Evolutionary conservation across 2,888 invertebrate genomes (phyloP).

Genomic region (Euclidia mi): DNA sequence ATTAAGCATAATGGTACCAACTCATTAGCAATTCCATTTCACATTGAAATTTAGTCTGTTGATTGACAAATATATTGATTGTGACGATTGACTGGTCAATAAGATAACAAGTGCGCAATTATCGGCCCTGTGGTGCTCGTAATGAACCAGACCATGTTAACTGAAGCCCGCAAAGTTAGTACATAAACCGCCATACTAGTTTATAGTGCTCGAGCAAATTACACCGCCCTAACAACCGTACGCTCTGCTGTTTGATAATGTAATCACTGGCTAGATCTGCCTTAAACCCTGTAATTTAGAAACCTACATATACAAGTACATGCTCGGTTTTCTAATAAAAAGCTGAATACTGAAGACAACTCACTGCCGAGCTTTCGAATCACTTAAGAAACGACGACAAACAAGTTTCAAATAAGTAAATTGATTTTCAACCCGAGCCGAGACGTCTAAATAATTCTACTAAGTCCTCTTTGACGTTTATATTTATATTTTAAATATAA

Average conservation of each 20-base stretch:
- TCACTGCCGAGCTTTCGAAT: constrained; percentile 4
- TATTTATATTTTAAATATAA: constrained; percentile 19
- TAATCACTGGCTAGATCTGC: constrained; percentile 12
- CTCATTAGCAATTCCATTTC: too few species aligned
- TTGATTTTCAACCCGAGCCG: constrained; percentile 34
- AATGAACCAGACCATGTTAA: constrained; percentile 33
- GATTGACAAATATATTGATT: constrained; percentile 31
- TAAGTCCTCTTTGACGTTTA: constrained; percentile 16
- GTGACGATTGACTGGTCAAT: constrained; percentile 33
- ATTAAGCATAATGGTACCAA: too few species aligned
- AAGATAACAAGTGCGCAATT: constrained; percentile 30
- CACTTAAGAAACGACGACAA: constrained; percentile 21
- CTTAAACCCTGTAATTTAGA: constrained; percentile 4
- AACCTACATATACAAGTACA: neutral
- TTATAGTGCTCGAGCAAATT: constrained; percentile 25
- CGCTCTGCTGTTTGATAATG: constrained; percentile 27
- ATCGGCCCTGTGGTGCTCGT: constrained; percentile 30
- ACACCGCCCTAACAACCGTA: constrained; percentile 18
- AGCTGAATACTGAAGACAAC: neutral
- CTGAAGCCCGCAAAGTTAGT: constrained; percentile 20
- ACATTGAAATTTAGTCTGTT: neutral
- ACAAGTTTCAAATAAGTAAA: constrained; percentile 41
- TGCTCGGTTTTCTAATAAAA: constrained; percentile 5
- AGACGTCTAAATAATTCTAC: constrained; percentile 39
- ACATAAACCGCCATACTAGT: constrained; percentile 21